Evolutionary conservation across 1,140 invertebrate species (phyloP).

Genomic region (Chrysopa pallens): DNA sequence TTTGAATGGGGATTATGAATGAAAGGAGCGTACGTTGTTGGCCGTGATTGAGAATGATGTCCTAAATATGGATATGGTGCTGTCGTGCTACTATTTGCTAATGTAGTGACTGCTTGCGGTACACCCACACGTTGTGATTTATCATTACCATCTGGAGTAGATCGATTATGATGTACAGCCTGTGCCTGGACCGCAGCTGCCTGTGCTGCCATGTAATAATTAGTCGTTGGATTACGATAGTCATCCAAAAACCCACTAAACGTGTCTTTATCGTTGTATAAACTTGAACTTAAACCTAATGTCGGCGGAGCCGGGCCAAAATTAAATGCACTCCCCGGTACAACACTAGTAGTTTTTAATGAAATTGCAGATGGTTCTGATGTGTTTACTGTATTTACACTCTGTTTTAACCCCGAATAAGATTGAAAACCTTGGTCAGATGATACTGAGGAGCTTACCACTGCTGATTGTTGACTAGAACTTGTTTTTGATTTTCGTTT

Average conservation of each 20-base stretch:
- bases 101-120: slow-evolving; percentile 7
- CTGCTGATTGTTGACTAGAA: slow-evolving; percentile 9
- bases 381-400: slow-evolving; percentile 13
- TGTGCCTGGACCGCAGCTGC: slow-evolving; percentile 13
- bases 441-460: slow-evolving; percentile 6
- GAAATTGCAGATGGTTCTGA: slow-evolving; percentile 32
- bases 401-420: slow-evolving; percentile 26
- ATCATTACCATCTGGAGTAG: slow-evolving; percentile 21
- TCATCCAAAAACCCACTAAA: slow-evolving; percentile 41
- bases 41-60: slow-evolving; percentile 24
- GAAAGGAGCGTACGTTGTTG: slow-evolving; percentile 23
- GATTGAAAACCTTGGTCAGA: slow-evolving; percentile 29
- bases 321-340: slow-evolving; percentile 49
- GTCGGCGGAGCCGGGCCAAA: slow-evolving; percentile 37
- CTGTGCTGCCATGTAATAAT: slow-evolving; percentile 32
- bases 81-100: slow-evolving; percentile 18
- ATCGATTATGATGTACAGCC: slow-evolving; percentile 21
- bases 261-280: slow-evolving; percentile 34
- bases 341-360: slow-evolving; percentile 36
- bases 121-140: slow-evolving; percentile 25
- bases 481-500: slow-evolving; percentile 21
- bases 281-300: slow-evolving; percentile 24
- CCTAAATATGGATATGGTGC: slow-evolving; percentile 30
- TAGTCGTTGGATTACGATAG: slow-evolving; percentile 30
- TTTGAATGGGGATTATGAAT: slow-evolving; percentile 19